Evolutionary conservation across 2,113 vertebrate genomes (phyloP), one percentile per base, ranked within the genome.

Genomic region (Elephantulus edwardii): DNA sequence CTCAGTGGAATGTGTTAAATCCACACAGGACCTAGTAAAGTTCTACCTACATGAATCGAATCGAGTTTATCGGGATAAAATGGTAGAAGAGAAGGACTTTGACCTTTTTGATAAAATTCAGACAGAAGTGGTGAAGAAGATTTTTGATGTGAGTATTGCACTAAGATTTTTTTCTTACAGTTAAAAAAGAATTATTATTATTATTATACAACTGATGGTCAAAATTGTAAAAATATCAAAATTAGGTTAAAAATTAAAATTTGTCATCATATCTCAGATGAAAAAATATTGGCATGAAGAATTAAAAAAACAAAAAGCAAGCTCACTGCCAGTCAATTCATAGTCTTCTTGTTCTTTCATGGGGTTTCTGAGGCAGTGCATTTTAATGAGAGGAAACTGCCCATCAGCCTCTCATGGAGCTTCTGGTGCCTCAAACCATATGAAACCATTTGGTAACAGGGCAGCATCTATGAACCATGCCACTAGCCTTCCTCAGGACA

Each of bases 21-120:
- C 96, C 42, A 97, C 98, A 22, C 89, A 94, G 2, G 98, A 99
- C 92, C 96, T 99, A 30, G 93, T 99, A 93, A 98, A 97, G 84
- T 97, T 99, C 92, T 99, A 98, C 97, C 97, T 99, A 88, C 99
- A 99, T 0, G 99, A 99, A 96, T 98, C 98, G 24, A 98, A 90
- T 91, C 96, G 99, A 0, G 98, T 99, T 94, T 99, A 99, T 96
- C 96, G 98, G 86, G 99, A 99, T 89, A 99, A 98, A 95, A 98
- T 99, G 98, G 96, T 98, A 62, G 98, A 99, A 74, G 97, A 98
- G 83, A 96, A 68, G 22, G 99, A 99, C 94, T 97, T 97, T 13
- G 87, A 84, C 8, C 75, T 95, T 92, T 99, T 99, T 97, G 98
- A 99, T 97, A 98, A 98, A 97, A 98, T 99, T 85, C 98, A 99